Evolutionary conservation across 2,888 invertebrate species (phyloP).

Genomic region (Eumerus sabulonum): DNA sequence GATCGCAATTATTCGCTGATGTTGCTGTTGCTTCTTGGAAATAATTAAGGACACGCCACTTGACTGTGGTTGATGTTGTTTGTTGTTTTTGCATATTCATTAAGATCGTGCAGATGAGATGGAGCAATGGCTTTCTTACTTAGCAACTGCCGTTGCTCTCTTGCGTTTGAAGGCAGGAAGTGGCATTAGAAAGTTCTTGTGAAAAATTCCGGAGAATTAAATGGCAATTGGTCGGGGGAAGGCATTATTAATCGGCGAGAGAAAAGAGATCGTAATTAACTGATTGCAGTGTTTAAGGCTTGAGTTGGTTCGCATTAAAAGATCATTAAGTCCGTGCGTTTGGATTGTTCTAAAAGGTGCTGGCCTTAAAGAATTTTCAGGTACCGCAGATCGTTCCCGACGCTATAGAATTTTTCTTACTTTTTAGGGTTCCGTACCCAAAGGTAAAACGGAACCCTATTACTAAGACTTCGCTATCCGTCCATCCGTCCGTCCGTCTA

Average conservation of each 20-base stretch:
- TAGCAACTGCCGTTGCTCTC: not conserved
- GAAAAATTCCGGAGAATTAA: not conserved
- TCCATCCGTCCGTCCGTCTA: no score
- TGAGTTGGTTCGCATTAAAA: no score
- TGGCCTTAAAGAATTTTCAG: no score
- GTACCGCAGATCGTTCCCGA: no score
- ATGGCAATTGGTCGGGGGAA: not conserved
- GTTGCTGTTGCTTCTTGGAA: conserved; percentile 6
- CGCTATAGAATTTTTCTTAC: no score
- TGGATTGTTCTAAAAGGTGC: no score
- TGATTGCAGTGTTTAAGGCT: not conserved
- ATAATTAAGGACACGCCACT: conserved; percentile 47
- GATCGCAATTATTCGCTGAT: conserved; percentile 24
- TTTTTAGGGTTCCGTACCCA: no score
- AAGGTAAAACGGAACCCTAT: no score
- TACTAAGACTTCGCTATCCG: no score
- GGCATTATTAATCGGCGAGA: no score
- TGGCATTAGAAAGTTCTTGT: conserved; percentile 22
- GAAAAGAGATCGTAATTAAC: not conserved
- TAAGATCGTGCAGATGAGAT: conserved; percentile 38
- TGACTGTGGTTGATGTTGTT: conserved; percentile 7
- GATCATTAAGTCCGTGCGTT: no score
- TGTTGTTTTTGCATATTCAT: conserved; percentile 33
- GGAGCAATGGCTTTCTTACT: conserved; percentile 13
- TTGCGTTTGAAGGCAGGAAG: conserved; percentile 19